These are phyloP conservation scores for Sylvilagus floridanus DNA, from an alignment of 2,797 vertebrate genomes.

Conservation along the genomic window DNA sequence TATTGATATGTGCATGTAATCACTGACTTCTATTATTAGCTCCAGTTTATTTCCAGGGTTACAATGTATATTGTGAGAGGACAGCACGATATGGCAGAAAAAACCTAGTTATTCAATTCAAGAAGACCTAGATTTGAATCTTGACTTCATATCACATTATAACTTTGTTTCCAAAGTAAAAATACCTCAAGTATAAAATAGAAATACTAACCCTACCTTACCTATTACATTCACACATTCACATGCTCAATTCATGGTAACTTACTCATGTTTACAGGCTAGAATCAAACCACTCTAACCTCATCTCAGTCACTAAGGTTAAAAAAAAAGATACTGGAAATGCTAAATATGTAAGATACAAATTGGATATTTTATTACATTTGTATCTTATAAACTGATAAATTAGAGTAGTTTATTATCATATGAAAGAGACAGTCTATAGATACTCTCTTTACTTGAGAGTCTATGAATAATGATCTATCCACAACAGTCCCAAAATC, in stretches of 20 bases:
- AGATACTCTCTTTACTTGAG: neutral
- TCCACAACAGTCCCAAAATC: neutral
- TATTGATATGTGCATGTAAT: neutral
- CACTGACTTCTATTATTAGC: neutral
- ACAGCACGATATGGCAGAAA: neutral
- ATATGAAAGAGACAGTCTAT: neutral
- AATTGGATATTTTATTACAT: neutral
- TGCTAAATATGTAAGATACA: neutral
- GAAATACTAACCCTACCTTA: neutral
- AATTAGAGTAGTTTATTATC: neutral
- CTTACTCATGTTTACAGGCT: neutral
- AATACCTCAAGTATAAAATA: neutral
- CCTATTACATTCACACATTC: neutral
- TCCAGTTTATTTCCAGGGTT: neutral
- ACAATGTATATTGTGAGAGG: neutral
- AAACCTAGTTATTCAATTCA: neutral
- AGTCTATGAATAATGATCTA: neutral
- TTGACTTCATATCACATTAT: neutral
- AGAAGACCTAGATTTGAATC: neutral
- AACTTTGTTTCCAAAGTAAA: conserved; percentile 3
- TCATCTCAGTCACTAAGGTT: neutral
- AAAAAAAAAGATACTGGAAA: neutral
- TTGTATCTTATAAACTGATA: neutral
- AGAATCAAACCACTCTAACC: neutral
- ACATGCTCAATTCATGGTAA: neutral